Base-by-base conservation (phyloP, 1,140 invertebrate genomes). In the Hypsibius dujardini region DNA sequence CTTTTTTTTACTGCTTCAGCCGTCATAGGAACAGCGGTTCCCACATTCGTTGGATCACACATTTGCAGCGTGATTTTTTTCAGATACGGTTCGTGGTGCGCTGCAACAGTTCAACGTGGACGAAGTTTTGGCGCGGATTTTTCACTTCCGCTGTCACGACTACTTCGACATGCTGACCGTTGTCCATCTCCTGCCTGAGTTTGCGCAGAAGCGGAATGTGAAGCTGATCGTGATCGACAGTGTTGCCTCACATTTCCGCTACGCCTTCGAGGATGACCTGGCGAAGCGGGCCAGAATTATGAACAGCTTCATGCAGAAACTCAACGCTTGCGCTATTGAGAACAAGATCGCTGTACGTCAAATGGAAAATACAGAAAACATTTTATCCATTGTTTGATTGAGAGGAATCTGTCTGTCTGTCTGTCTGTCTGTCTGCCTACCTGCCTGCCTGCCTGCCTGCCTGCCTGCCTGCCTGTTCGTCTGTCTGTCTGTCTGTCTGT, bases 201-300 rank as follows among this genome's bases (percentile, higher is more conserved):
- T 81, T 72, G 69, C 81, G 1, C n/a, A 70, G 0, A 73, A 77
- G 70, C 73, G 59, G 42, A 73, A 82, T 78, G 76, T 84, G 1
- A 78, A 78, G 71, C 74, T 84, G 47, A 74, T 84, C 42, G 75
- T 84, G 14, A 75, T 84, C 40, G 83, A 84, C 75, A 84, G 82
- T 72, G 77, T 84, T 46, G 80, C 83, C 3, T 82, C 81, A 74
- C 82, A 79, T 71, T 83, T 84, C 73, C 80, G 82, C 40, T 79
- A 81, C 74, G 79, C 80, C 71, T 78, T 82, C 75, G 78, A 81
- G 50, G 79, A 80, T 72, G 28, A 28, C 28, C 73, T 78, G 46
- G 72, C 72, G n/a, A 75, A 76, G 50, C 76, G 83, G 62, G 80
- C 78, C 42, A 75, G 78, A 47, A 72, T 81, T 45, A 72, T 83